Evolutionary conservation across 2,113 vertebrate species (phyloP).

Genomic region (Puntigrus tetrazona): DNA sequence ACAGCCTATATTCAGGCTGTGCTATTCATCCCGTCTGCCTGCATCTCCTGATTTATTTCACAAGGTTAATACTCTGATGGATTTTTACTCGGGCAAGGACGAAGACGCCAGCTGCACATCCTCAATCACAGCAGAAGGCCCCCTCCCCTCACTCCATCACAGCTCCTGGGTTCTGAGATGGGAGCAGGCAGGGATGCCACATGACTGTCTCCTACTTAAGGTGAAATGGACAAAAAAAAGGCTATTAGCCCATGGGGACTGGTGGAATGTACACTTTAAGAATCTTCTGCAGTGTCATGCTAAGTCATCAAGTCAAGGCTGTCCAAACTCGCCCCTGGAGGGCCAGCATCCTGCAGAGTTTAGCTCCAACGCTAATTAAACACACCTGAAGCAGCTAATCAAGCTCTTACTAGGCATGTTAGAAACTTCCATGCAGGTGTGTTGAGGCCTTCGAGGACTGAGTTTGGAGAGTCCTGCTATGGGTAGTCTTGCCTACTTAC

Average conservation of each 20-base stretch:
- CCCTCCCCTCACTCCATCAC: slow-evolving; percentile 38
- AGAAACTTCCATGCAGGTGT: no score
- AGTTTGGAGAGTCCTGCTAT: no score
- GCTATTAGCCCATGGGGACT: background rate
- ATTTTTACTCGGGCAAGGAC: slow-evolving; percentile 49
- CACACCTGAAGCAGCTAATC: no score
- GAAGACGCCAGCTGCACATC: slow-evolving; percentile 37
- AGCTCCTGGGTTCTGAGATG: slow-evolving; percentile 22
- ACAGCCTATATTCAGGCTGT: slow-evolving; percentile 41
- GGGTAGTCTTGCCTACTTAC: background rate
- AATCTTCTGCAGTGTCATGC: background rate
- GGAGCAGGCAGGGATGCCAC: background rate
- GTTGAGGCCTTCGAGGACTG: no score
- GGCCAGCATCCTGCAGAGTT: no score
- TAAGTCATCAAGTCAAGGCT: no score
- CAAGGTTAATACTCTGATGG: slow-evolving; percentile 50
- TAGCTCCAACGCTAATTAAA: no score
- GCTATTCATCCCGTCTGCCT: slow-evolving; percentile 45
- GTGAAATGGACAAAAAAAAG: background rate
- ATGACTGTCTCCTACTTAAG: background rate
- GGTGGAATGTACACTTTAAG: background rate
- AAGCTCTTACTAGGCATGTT: no score
- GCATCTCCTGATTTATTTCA: slow-evolving; percentile 47
- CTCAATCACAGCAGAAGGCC: slow-evolving; percentile 41
- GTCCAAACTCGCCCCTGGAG: no score